These are phyloP conservation scores for Romanogobio albipinnatus DNA, from an alignment of 2,113 vertebrate genomes.

Conservation along the genomic window DNA sequence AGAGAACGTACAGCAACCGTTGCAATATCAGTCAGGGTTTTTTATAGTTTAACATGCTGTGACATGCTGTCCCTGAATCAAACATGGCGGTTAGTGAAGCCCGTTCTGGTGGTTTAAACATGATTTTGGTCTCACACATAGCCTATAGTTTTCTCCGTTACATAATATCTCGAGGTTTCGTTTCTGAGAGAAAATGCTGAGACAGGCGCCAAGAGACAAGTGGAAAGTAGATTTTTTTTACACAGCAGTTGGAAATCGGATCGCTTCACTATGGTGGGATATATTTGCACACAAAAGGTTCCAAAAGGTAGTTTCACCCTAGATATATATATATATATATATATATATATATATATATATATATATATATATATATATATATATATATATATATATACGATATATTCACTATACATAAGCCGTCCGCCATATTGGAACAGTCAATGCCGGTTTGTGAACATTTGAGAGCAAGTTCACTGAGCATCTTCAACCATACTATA, in stretches of 20 bases:
- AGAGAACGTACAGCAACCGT: slow-evolving; percentile 2
- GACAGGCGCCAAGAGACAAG: slow-evolving; percentile 39
- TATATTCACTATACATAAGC: no score
- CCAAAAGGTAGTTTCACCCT: no score
- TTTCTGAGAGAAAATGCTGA: slow-evolving; percentile 44
- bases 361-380: no score
- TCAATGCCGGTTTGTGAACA: no score
- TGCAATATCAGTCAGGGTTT: neutral
- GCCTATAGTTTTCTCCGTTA: slow-evolving; percentile 29
- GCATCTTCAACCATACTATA: no score
- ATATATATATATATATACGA: no score
- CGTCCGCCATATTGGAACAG: no score
- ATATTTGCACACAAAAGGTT: neutral
- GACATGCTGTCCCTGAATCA: neutral
- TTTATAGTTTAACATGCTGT: neutral
- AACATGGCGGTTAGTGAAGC: neutral
- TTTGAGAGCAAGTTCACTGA: no score
- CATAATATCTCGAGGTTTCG: slow-evolving; percentile 56
- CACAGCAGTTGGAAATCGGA: slow-evolving; percentile 1
- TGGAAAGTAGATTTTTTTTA: slow-evolving; percentile 58
- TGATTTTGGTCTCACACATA: slow-evolving; percentile 15
- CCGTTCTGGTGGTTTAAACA: neutral
- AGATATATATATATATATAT: no score
- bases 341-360: no score
- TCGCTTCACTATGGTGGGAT: neutral